Conservation (phyloP, 2,888 invertebrate genomes). For the Drosophila peninsularis region DNA sequence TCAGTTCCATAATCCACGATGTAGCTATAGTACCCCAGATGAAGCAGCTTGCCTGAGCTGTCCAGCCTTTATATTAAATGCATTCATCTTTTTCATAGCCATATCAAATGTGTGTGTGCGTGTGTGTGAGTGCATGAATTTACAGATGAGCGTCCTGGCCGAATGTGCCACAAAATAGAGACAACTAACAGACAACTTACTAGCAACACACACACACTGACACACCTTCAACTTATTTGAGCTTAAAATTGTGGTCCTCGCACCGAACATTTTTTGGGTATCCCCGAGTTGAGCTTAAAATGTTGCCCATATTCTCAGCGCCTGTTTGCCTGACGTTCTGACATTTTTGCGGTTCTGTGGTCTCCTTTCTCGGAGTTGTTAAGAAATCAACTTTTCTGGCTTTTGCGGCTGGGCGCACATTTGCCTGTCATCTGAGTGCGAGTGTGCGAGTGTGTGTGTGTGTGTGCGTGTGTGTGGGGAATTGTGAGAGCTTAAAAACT, state of each 20-base stretch:
- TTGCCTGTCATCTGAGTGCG: conserved; percentile 33
- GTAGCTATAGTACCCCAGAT: not conserved
- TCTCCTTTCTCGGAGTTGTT: conserved; percentile 56
- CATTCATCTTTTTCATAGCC: conserved; percentile 69
- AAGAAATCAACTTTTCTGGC: conserved; percentile 77
- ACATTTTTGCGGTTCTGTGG: conserved; percentile 68
- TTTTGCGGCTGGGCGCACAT: conserved; percentile 68
- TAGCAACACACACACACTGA: conserved; percentile 46
- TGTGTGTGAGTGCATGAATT: conserved; percentile 44
- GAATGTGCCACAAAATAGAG: conserved; percentile 65
- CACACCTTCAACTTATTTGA: conserved; percentile 25
- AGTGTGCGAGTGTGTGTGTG: not conserved
- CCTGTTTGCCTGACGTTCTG: conserved; percentile 38
- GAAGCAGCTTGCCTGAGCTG: conserved; percentile 10
- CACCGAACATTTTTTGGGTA: conserved; percentile 49
- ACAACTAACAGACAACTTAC: conserved; percentile 74
- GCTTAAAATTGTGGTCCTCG: conserved; percentile 64
- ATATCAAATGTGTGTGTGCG: conserved; percentile 33
- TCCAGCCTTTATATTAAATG: conserved; percentile 65
- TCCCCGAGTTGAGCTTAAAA: conserved; percentile 24
- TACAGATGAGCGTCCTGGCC: conserved; percentile 41
- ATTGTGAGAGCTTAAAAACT: conserved; percentile 70
- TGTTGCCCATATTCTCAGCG: conserved; percentile 31
- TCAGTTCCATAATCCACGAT: not conserved
- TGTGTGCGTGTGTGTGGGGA: conserved; percentile 23